phyloP scores from a whole-genome alignment of 2,113 vertebrate species.

The Caranx melampygus region DNA sequence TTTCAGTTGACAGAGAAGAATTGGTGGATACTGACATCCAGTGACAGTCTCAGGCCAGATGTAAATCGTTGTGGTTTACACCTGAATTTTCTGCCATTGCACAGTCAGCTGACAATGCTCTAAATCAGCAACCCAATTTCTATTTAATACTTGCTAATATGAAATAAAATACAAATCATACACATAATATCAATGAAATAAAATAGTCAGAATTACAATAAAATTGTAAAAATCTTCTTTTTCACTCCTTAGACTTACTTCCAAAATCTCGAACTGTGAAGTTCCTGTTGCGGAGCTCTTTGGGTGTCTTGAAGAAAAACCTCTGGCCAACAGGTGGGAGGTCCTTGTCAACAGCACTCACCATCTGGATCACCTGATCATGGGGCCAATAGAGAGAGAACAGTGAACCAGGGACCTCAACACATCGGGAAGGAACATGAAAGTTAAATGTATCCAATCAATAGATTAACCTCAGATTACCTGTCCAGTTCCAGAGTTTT shows the following conservation, averaged over 20 bases:
- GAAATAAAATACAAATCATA: background rate
- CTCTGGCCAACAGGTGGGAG: slow-evolving; percentile 87
- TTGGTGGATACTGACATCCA: too few relatives aligned
- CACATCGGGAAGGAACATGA: background rate
- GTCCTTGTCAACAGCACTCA: slow-evolving; percentile 91
- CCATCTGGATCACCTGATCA: slow-evolving; percentile 90
- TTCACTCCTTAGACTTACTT: slow-evolving; percentile 86
- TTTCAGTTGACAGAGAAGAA: too few relatives aligned
- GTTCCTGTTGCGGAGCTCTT: slow-evolving; percentile 89
- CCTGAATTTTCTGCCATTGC: too few relatives aligned
- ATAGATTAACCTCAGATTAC: slow-evolving; percentile 72
- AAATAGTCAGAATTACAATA: background rate
- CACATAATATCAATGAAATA: background rate
- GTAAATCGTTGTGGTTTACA: too few relatives aligned
- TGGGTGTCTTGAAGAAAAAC: slow-evolving; percentile 91
- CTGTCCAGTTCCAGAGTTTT: slow-evolving; percentile 92
- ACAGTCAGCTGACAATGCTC: background rate
- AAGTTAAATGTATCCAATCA: background rate
- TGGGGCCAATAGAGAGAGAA: slow-evolving; percentile 7
- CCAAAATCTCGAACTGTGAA: slow-evolving; percentile 95
- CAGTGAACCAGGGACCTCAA: background rate
- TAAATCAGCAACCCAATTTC: background rate
- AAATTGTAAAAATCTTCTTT: background rate
- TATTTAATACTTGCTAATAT: background rate
- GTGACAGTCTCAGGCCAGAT: too few relatives aligned